These are phyloP conservation scores for Drosophila lacicola DNA, from an alignment of 2,888 invertebrate genomes.

Conservation along the genomic window DNA sequence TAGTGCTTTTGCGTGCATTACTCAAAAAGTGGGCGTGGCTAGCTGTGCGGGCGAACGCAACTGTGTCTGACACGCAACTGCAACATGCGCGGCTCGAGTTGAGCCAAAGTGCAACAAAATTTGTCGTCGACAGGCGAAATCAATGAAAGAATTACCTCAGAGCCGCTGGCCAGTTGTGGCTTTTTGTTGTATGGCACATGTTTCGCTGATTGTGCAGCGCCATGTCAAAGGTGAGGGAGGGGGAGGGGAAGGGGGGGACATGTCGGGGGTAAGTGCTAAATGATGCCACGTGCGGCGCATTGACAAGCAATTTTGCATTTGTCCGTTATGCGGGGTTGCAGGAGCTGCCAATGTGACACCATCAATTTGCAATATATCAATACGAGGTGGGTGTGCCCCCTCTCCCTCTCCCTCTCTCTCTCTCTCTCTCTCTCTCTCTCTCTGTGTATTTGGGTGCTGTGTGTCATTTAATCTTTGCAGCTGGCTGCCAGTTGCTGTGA, in stretches of 20 bases:
- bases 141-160: constrained; percentile 41
- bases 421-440: constrained; percentile 37
- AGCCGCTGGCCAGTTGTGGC: constrained; percentile 18
- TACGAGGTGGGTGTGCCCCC: constrained; percentile 19
- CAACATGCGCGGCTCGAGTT: constrained; percentile 23
- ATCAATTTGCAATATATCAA: constrained; percentile 78
- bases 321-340: constrained; percentile 25
- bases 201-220: constrained; percentile 37
- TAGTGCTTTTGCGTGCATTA: constrained; percentile 78
- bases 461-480: constrained; percentile 73
- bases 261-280: constrained; percentile 55
- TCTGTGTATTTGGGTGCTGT: constrained; percentile 12
- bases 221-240: no score
- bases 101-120: constrained; percentile 42
- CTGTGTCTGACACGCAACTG: constrained; percentile 21
- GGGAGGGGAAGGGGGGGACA: background rate
- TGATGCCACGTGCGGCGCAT: constrained; percentile 69
- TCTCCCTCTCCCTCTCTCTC: constrained; percentile 24
- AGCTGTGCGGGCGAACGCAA: no score
- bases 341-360: constrained; percentile 54
- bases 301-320: constrained; percentile 73
- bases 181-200: constrained; percentile 21
- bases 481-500: constrained; percentile 59
- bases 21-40: background rate
- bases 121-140: constrained; percentile 20